These are phyloP conservation scores for Saguinus imperator DNA, from an alignment of 2,113 vertebrate species.

Conservation along the genomic window DNA sequence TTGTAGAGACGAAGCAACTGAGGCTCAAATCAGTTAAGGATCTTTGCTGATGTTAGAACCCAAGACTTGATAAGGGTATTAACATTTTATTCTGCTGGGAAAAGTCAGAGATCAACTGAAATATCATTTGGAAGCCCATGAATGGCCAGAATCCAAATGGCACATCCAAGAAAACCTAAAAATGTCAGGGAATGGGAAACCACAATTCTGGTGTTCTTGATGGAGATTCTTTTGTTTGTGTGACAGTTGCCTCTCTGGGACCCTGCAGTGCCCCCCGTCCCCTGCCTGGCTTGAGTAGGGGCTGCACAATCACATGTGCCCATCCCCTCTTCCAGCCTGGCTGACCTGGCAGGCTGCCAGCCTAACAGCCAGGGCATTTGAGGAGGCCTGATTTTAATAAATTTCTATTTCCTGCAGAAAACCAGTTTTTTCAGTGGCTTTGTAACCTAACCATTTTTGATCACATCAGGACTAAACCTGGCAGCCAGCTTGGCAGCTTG, in stretches of 20 bases:
- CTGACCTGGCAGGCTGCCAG: constrained; percentile 53
- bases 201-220: background rate
- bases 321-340: background rate
- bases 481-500: constrained; percentile 58
- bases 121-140: background rate
- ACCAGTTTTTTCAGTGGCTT: constrained; percentile 71
- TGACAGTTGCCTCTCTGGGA: background rate
- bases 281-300: background rate
- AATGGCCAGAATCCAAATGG: background rate
- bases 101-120: background rate
- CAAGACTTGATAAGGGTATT: background rate
- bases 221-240: background rate
- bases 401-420: constrained; percentile 74
- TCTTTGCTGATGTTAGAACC: background rate
- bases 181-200: background rate
- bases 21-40: background rate
- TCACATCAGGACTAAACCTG: constrained; percentile 63
- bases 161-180: background rate
- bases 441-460: constrained; percentile 68
- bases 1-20: background rate
- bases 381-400: constrained; percentile 70
- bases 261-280: background rate
- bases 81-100: background rate
- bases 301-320: background rate
- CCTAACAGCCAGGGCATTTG: background rate